These are phyloP conservation scores for Leucoraja ocellata DNA, from an alignment of 2,797 vertebrate genomes.

Conservation along the genomic window DNA sequence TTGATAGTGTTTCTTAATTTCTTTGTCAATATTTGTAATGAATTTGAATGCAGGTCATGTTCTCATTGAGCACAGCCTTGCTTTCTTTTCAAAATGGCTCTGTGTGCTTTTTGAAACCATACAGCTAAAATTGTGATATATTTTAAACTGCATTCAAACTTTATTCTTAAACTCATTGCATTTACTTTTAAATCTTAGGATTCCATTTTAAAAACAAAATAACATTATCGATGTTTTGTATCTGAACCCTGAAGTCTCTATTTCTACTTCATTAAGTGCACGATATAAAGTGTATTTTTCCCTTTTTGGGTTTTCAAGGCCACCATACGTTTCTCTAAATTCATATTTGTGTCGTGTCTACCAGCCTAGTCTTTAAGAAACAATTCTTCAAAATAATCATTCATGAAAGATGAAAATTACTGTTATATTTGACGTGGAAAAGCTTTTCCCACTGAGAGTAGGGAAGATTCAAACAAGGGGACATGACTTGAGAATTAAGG, in stretches of 20 bases:
- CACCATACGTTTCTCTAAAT: background rate
- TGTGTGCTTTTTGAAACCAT: background rate
- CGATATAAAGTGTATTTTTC: background rate
- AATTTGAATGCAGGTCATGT: background rate
- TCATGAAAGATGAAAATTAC: background rate
- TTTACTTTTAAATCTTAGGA: background rate
- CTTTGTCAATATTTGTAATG: background rate
- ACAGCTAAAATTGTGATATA: background rate
- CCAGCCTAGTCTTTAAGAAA: background rate
- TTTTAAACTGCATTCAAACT: background rate
- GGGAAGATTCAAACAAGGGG: too few species aligned
- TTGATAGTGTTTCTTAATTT: background rate
- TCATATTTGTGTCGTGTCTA: background rate
- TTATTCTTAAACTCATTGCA: background rate
- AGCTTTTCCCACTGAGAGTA: too few species aligned
- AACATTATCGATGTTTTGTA: background rate
- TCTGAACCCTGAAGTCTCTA: background rate
- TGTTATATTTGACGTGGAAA: too few species aligned
- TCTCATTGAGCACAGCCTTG: background rate
- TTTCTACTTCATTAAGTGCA: background rate
- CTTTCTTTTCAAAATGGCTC: background rate
- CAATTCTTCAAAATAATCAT: background rate
- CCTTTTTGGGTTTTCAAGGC: background rate
- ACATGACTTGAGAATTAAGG: too few species aligned
- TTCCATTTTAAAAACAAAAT: too few species aligned